phyloP scores from a whole-genome alignment of 2,113 vertebrate genomes.

The Mus spicilegus region DNA sequence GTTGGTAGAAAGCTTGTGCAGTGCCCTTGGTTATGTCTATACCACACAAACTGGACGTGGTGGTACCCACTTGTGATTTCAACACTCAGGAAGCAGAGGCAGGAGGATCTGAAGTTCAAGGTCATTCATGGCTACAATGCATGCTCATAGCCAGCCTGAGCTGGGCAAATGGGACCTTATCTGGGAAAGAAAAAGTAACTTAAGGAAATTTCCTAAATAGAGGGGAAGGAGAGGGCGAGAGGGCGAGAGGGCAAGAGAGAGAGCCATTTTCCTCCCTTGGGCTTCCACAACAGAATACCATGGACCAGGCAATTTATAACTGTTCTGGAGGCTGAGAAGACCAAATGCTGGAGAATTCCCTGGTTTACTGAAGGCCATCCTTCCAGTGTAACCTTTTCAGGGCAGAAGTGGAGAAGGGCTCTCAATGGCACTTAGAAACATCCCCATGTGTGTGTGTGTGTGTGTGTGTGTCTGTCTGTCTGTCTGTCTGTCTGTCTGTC shows the following conservation, averaged over 20 bases:
- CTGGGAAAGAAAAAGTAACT: neutral
- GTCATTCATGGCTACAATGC: neutral
- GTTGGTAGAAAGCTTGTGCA: neutral
- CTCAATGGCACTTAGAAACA: neutral
- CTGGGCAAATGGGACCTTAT: neutral
- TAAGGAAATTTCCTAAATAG: neutral
- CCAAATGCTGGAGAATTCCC: neutral
- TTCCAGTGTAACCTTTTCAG: too few relatives aligned
- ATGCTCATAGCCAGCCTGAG: neutral
- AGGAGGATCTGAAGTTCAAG: neutral
- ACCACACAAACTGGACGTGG: neutral
- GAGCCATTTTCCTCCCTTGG: neutral
- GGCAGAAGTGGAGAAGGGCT: neutral
- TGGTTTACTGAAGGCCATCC: neutral
- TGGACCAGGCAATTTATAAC: neutral
- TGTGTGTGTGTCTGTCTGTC: neutral
- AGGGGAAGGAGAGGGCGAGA: too few relatives aligned
- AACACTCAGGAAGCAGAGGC: neutral
- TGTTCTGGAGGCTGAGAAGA: neutral
- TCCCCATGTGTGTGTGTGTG: neutral
- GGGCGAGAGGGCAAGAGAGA: too few relatives aligned
- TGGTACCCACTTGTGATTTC: neutral
- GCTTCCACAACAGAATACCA: neutral
- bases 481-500: neutral
- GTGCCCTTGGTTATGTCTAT: neutral